These are phyloP conservation scores for Macropus fuliginosus DNA, from an alignment of 2,797 vertebrate species.

Conservation along the genomic window DNA sequence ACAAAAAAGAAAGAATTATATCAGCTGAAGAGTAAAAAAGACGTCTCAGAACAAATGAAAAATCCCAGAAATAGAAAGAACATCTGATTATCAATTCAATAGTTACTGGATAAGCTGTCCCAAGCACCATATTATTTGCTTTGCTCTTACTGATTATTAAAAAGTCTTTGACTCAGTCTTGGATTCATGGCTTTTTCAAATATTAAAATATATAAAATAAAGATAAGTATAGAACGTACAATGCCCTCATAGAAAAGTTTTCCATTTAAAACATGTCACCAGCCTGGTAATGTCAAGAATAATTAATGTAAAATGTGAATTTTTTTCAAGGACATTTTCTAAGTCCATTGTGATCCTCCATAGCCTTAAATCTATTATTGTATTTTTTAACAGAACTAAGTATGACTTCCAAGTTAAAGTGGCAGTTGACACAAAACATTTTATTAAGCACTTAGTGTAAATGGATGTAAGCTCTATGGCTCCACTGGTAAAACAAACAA, in stretches of 20 bases:
- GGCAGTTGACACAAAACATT: neutral
- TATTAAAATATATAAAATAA: neutral
- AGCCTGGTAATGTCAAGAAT: neutral
- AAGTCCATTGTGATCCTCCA: neutral
- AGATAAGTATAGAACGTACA: neutral
- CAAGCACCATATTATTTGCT: neutral
- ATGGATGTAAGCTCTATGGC: neutral
- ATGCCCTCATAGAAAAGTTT: neutral
- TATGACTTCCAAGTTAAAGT: neutral
- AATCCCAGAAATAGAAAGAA: neutral
- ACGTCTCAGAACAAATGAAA: neutral
- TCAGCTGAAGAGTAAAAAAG: neutral
- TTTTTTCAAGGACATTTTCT: neutral
- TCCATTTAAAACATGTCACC: neutral
- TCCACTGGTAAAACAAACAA: neutral
- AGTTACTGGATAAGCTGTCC: neutral
- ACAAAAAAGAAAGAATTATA: neutral
- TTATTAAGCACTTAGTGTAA: neutral
- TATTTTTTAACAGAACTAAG: neutral
- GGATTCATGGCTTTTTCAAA: neutral
- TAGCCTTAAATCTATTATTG: neutral
- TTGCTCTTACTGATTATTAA: neutral
- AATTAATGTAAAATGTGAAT: neutral
- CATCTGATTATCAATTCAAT: neutral
- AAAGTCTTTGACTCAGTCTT: neutral